These are phyloP conservation scores for Lucinisca nassula DNA, from an alignment of 2,888 invertebrate species.

Conservation along the genomic window DNA sequence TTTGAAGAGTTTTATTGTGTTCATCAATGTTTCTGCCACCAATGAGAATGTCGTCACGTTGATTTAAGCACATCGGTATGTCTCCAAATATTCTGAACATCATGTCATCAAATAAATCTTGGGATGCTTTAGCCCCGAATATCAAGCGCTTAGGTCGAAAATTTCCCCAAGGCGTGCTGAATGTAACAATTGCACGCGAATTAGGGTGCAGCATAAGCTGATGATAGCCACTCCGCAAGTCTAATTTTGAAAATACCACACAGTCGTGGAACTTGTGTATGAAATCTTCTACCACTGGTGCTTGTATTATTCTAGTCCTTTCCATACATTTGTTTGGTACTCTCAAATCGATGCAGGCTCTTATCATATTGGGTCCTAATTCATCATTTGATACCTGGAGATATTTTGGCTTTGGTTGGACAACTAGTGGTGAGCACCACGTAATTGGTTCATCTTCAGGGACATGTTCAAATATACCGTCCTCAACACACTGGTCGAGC, in stretches of 20 bases:
- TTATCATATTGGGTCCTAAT: constrained; percentile 38
- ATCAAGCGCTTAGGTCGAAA: neutral
- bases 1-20: neutral
- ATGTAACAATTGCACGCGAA: neutral
- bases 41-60: too few species aligned
- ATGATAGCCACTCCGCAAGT: neutral
- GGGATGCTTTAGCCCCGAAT: neutral
- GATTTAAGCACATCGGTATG: neutral
- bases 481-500: constrained; percentile 4
- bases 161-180: constrained; percentile 3
- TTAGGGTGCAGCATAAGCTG: neutral
- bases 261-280: constrained; percentile 19
- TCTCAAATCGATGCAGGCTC: constrained; percentile 15
- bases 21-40: too few species aligned
- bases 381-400: neutral
- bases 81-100: neutral
- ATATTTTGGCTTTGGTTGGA: constrained; percentile 40
- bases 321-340: constrained; percentile 14
- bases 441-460: constrained; percentile 22
- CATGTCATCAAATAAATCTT: constrained; percentile 8
- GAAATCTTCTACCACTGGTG: constrained; percentile 45
- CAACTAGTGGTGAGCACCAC: constrained; percentile 43
- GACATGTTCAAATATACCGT: constrained; percentile 31
- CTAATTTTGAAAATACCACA: constrained; percentile 1
- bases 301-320: constrained; percentile 32